phyloP scores from a whole-genome alignment of 2,888 invertebrate species.

The Volucella zonaria region DNA sequence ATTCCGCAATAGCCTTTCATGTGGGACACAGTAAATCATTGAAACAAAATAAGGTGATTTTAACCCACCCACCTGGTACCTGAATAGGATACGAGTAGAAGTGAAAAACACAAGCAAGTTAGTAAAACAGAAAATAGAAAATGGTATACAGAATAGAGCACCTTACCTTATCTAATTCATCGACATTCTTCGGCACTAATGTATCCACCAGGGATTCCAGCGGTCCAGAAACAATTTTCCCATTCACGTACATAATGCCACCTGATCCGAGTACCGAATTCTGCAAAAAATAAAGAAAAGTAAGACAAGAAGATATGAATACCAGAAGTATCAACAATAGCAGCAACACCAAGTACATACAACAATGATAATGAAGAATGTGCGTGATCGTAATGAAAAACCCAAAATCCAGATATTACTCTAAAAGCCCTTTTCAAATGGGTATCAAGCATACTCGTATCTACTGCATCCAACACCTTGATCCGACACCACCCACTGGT shows the following conservation, averaged over 20 bases:
- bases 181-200: constrained; percentile 80
- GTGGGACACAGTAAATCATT: constrained; percentile 63
- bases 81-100: constrained; percentile 28
- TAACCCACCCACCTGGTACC: constrained; percentile 10
- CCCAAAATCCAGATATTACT: constrained; percentile 47
- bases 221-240: constrained; percentile 82
- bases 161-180: constrained; percentile 81
- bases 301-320: constrained; percentile 31
- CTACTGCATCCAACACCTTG: constrained; percentile 10
- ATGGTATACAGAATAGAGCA: neutral
- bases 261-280: constrained; percentile 81
- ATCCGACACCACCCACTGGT: neutral
- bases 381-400: constrained; percentile 64
- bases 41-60: constrained; percentile 9
- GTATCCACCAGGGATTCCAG: constrained; percentile 81
- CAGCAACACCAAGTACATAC: neutral
- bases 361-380: constrained; percentile 26
- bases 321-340: neutral
- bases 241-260: constrained; percentile 82
- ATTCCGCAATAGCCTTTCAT: constrained; percentile 59
- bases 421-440: constrained; percentile 35
- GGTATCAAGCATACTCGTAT: constrained; percentile 15
- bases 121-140: constrained; percentile 25
- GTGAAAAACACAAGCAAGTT: constrained; percentile 3
- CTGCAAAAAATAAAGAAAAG: constrained; percentile 75